These are phyloP conservation scores for Tenualosa thibaudeaui DNA, from an alignment of 2,797 vertebrate genomes.

Conservation along the genomic window DNA sequence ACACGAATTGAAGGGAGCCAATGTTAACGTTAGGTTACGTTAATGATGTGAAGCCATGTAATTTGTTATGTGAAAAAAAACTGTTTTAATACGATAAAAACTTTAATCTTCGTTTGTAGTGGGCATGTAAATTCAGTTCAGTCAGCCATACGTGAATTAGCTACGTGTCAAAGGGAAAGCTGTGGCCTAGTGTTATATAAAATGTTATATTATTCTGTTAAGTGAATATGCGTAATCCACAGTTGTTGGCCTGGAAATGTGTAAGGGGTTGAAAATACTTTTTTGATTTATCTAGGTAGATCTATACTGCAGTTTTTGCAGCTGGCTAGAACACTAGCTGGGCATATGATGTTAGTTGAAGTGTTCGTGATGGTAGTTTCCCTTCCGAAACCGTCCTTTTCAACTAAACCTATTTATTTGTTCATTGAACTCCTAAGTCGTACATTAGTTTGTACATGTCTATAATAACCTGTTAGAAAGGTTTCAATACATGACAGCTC, in stretches of 20 bases:
- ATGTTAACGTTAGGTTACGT: not conserved
- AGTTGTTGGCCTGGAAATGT: not conserved
- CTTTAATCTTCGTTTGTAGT: not conserved
- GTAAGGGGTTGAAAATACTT: not conserved
- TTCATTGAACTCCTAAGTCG: not conserved
- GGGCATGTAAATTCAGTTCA: not conserved
- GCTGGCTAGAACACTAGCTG: not conserved
- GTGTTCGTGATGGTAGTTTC: not conserved
- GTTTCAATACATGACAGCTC: conserved; percentile 1
- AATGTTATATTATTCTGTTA: not conserved
- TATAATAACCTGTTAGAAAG: not conserved
- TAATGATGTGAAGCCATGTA: not conserved
- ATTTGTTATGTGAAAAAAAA: not conserved
- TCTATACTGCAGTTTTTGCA: not conserved
- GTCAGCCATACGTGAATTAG: not conserved
- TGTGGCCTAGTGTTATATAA: not conserved
- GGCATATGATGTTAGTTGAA: not conserved
- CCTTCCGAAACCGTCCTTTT: not conserved
- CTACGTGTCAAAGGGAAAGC: conserved; percentile 13
- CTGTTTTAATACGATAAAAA: not conserved
- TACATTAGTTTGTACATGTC: not conserved
- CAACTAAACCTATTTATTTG: not conserved
- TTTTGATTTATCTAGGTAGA: not conserved
- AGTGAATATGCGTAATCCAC: not conserved
- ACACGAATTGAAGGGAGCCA: not conserved